These are phyloP conservation scores for Eupithecia abbreviata DNA, from an alignment of 2,888 invertebrate genomes.

Conservation along the genomic window DNA sequence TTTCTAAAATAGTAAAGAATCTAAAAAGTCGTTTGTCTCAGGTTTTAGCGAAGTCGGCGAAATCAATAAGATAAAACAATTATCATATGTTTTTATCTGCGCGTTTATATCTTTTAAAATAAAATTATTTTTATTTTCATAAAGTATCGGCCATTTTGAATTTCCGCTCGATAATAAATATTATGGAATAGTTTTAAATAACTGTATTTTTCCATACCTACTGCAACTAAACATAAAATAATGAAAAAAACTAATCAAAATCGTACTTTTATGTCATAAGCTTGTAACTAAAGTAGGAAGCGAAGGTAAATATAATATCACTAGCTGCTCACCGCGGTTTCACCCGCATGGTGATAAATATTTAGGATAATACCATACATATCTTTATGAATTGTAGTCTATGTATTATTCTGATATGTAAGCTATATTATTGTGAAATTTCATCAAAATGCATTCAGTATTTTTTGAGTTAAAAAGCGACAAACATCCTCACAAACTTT, in stretches of 20 bases:
- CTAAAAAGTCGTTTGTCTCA: too few species aligned
- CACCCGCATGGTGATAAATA: too few species aligned
- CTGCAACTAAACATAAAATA: not conserved
- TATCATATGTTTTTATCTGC: not conserved
- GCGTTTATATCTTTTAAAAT: not conserved
- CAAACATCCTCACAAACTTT: too few species aligned
- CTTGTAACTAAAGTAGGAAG: not conserved
- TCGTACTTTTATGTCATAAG: not conserved
- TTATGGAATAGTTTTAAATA: not conserved
- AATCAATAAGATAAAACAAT: too few species aligned
- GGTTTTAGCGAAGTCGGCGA: not conserved
- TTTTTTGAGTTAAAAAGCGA: too few species aligned
- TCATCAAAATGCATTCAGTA: too few species aligned
- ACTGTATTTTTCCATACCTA: not conserved
- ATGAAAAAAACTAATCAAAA: not conserved
- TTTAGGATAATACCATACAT: too few species aligned
- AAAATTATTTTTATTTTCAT: not conserved
- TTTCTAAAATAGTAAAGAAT: not conserved
- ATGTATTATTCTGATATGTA: too few species aligned
- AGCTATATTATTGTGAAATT: too few species aligned
- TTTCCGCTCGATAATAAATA: not conserved
- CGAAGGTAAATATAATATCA: slow-evolving; percentile 4
- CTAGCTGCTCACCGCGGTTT: too few species aligned
- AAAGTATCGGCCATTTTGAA: not conserved
- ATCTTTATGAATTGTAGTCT: too few species aligned